Percentiles rank a stretch among this genome's conserved stretches.
These are phyloP conservation scores for Pararge aegeria DNA, from an alignment of 1,140 invertebrate species.

Conservation along the genomic window DNA sequence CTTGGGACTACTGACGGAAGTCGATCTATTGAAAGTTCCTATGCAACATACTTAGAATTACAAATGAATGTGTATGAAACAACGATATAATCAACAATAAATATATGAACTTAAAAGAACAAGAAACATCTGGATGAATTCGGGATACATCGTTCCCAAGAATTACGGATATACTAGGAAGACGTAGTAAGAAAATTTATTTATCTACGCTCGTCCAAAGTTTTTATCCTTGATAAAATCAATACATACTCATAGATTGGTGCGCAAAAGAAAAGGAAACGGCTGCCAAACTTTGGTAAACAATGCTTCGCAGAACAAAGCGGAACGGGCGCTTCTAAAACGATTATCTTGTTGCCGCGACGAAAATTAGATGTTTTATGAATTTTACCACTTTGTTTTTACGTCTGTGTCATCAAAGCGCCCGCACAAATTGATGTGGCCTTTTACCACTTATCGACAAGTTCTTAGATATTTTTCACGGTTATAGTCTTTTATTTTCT, in stretches of 20 bases:
- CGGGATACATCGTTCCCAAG: not conserved
- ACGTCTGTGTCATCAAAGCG: too few species aligned
- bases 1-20: too few species aligned
- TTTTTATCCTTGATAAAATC: not conserved
- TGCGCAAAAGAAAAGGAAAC: slow-evolving; percentile 7
- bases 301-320: slow-evolving; percentile 13
- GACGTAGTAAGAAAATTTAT: not conserved
- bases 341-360: too few species aligned
- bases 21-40: too few species aligned
- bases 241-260: not conserved
- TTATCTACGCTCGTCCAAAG: not conserved
- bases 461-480: too few species aligned
- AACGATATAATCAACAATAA: not conserved
- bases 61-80: too few species aligned
- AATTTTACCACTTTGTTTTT: too few species aligned
- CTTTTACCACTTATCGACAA: too few species aligned
- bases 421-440: too few species aligned
- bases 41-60: too few species aligned
- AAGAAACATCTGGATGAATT: not conserved
- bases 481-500: too few species aligned
- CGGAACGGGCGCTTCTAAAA: not conserved
- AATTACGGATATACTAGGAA: not conserved
- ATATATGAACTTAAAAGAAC: not conserved
- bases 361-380: too few species aligned
- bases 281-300: slow-evolving; percentile 14